Percentiles rank a stretch among this genome's conserved stretches.
These are phyloP conservation scores for Danionella dracula DNA, from an alignment of 2,797 vertebrate genomes.

Conservation along the genomic window DNA sequence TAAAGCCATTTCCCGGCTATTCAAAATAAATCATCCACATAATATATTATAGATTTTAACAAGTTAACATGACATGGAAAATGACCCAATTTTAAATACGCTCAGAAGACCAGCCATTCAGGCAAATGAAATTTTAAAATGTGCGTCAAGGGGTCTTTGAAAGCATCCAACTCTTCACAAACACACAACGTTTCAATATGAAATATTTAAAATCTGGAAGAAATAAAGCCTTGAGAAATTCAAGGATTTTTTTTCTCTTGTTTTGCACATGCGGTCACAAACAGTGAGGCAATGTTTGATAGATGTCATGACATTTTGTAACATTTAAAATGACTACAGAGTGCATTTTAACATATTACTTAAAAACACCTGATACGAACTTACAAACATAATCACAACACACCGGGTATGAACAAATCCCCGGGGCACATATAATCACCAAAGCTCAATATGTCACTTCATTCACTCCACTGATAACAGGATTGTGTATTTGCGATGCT, in stretches of 20 bases:
- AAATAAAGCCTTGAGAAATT: not conserved
- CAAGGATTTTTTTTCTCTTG: not conserved
- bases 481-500: too few relatives aligned
- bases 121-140: not conserved
- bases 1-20: not conserved
- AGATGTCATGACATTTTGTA: not conserved
- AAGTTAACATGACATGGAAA: not conserved
- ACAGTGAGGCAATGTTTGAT: not conserved
- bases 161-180: not conserved
- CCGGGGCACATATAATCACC: too few relatives aligned
- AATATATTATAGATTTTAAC: not conserved
- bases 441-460: too few relatives aligned
- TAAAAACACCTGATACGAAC: too few relatives aligned
- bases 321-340: not conserved
- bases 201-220: not conserved
- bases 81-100: not conserved
- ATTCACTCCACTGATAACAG: too few relatives aligned
- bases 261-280: not conserved
- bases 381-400: too few relatives aligned
- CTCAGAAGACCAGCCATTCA: not conserved
- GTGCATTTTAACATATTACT: too few relatives aligned
- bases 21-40: conserved; percentile 4
- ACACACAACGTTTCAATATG: not conserved
- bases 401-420: too few relatives aligned
- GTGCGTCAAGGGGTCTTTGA: not conserved